These are phyloP conservation scores for Carollia perspicillata DNA, from an alignment of 2,113 vertebrate genomes.

Conservation along the genomic window DNA sequence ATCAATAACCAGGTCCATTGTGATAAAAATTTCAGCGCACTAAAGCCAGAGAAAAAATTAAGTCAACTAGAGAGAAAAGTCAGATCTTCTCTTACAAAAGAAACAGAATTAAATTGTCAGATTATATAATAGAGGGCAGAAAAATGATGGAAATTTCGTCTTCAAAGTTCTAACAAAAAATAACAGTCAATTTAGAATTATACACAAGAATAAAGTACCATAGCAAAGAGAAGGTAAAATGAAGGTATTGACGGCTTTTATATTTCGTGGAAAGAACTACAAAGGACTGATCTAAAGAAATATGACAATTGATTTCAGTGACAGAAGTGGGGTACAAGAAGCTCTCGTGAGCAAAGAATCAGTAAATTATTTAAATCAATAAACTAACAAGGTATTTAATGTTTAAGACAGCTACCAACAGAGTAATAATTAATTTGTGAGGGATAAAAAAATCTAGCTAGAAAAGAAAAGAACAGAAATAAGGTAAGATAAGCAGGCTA, in stretches of 20 bases:
- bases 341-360: background rate
- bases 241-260: background rate
- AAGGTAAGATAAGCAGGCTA: background rate
- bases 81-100: background rate
- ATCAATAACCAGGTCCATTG: background rate
- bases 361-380: background rate
- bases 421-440: background rate
- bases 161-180: background rate
- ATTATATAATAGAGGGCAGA: background rate
- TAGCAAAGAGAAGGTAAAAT: background rate
- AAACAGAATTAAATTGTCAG: background rate
- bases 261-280: background rate
- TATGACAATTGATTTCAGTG: background rate
- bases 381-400: background rate
- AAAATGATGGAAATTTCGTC: conserved; percentile 13
- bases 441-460: background rate
- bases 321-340: background rate
- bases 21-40: background rate
- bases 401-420: background rate
- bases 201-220: background rate
- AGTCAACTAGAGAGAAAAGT: conserved; percentile 5
- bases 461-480: background rate
- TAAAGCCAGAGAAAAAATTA: background rate
- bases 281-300: background rate
- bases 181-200: background rate